Conservation (phyloP, 1,140 invertebrate species). For the Zelostemma sp. region DNA sequence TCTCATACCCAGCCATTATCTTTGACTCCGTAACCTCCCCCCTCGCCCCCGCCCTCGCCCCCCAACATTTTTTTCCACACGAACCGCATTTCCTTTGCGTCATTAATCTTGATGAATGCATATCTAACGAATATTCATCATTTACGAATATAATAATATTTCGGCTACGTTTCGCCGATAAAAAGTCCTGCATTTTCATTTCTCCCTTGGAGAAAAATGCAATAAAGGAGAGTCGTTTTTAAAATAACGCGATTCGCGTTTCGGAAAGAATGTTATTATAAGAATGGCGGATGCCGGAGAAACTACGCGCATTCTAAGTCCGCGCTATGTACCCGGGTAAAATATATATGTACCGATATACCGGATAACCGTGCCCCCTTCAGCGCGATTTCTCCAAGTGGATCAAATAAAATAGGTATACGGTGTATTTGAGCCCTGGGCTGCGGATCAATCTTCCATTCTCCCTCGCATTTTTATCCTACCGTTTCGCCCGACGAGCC, state of each 20-base stretch:
- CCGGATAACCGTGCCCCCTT: conserved; percentile 47
- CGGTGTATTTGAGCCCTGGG: conserved; percentile 53
- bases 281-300: conserved; percentile 7
- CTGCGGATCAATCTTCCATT: conserved; percentile 65
- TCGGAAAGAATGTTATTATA: conserved; percentile 12
- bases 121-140: conserved; percentile 3
- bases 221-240: background rate
- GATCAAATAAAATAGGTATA: conserved; percentile 63
- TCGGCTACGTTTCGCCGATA: background rate
- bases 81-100: background rate
- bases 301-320: conserved; percentile 3
- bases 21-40: conserved; percentile 43
- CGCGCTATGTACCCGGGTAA: background rate
- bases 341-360: conserved; percentile 26
- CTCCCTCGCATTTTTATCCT: conserved; percentile 54
- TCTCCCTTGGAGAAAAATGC: background rate
- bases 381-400: conserved; percentile 49
- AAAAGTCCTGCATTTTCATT: background rate
- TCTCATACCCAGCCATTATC: conserved; percentile 54
- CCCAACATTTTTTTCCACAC: conserved; percentile 33
- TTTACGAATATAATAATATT: background rate
- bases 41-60: conserved; percentile 29
- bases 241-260: background rate
- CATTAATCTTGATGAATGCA: conserved; percentile 7
- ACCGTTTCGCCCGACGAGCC: conserved; percentile 53